A percentile compares a stretch with the other conserved stretches of the same genome.
phyloP scores from a whole-genome alignment of 2,113 vertebrate species.

The Elaphurus davidianus region DNA sequence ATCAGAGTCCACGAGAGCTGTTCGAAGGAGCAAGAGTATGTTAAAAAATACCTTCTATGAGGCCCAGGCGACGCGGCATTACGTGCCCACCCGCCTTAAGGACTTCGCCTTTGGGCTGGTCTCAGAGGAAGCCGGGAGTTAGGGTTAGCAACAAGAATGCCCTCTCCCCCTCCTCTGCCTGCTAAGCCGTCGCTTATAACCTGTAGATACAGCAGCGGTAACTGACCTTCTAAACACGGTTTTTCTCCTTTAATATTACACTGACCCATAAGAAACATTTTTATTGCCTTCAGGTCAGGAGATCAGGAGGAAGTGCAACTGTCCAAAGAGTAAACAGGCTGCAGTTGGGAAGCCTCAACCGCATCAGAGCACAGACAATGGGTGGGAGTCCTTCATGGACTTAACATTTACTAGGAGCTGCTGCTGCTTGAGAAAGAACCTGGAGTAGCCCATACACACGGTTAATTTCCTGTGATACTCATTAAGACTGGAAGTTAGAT shows the following conservation, averaged over 20 bases:
- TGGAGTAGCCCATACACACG: not conserved
- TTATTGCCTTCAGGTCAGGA: not conserved
- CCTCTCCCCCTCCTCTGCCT: not conserved
- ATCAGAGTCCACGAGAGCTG: not conserved
- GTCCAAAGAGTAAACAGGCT: conserved; percentile 43
- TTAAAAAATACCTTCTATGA: not conserved
- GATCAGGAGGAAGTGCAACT: conserved; percentile 35
- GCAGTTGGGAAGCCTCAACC: not conserved
- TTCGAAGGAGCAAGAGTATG: not conserved
- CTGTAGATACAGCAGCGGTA: not conserved
- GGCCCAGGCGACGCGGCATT: conserved; percentile 23
- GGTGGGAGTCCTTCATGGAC: not conserved
- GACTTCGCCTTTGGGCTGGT: not conserved
- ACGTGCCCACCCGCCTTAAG: not conserved
- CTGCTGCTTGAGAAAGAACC: not conserved
- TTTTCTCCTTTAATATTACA: not conserved
- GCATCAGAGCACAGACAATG: not conserved
- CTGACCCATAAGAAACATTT: conserved; percentile 2
- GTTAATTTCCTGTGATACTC: conserved; percentile 20
- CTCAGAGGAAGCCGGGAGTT: not conserved
- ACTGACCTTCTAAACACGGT: not conserved
- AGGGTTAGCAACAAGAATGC: not conserved
- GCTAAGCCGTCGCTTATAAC: not conserved
- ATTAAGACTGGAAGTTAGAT: not conserved
- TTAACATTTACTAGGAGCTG: conserved; percentile 8